A percentile compares a stretch with the other conserved stretches of the same genome.
These are phyloP conservation scores for Periparus ater DNA, from an alignment of 2,797 vertebrate genomes.

Conservation along the genomic window DNA sequence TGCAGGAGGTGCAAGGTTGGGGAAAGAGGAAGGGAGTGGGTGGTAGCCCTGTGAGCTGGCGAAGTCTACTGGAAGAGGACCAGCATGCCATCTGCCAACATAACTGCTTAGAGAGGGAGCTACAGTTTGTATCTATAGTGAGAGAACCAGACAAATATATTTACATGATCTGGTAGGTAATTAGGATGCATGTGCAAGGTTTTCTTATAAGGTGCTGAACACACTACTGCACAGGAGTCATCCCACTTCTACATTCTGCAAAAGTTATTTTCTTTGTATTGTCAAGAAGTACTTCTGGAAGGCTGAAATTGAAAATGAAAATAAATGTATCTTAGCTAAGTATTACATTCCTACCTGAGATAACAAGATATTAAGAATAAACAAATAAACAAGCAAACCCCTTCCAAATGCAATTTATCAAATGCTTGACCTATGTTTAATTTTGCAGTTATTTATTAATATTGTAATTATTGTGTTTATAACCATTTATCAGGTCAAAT, in stretches of 20 bases:
- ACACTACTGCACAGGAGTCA: not conserved
- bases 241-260: not conserved
- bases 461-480: not conserved
- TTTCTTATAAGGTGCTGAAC: not conserved
- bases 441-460: not conserved
- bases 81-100: not conserved
- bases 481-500: not conserved
- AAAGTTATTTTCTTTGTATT: not conserved
- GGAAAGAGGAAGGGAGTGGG: slow-evolving; percentile 19
- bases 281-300: not conserved
- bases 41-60: not conserved
- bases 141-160: slow-evolving; percentile 8
- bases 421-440: not conserved
- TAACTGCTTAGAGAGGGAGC: not conserved
- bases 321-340: not conserved
- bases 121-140: not conserved
- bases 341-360: not conserved
- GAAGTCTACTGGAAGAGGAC: slow-evolving; percentile 25
- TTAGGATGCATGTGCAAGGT: not conserved
- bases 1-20: slow-evolving; percentile 1
- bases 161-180: not conserved
- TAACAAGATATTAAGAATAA: not conserved
- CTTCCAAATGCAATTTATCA: not conserved
- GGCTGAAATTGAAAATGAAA: not conserved
- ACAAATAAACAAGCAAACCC: not conserved